Evolutionary conservation across 2,888 invertebrate genomes (phyloP), one percentile per base, ranked within the genome.

Genomic region (Meteorus cinctellus): DNA sequence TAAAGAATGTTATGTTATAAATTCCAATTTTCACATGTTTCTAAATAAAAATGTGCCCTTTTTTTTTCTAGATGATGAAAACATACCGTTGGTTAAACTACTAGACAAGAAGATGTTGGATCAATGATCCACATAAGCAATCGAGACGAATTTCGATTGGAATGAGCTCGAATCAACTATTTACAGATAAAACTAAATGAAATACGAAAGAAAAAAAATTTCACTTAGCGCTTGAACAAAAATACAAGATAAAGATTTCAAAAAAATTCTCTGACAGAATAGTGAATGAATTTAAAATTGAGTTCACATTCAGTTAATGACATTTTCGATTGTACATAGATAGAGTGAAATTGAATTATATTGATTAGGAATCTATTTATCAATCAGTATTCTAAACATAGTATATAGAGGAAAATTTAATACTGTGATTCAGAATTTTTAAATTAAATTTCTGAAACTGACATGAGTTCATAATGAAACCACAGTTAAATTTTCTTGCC

Each of bases 381-480:
- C 1, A 24, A 55, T 19, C 55, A 55, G 55, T 55, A 55, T 55
- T 55, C n/a, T 2, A 55, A 8, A 19, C n/a, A 55, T 24, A 55
- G 10, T 19, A 19, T 55, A 16, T 51, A 45, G 16, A 45, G 16
- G 16, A 45, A 14, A 45, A 45, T 45, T 12, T 14, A 3, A 45
- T 45, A 45, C 45, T 45, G 45, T 45, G 45, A 45, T 45, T 45
- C 45, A 45, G 48, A 48, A n/a, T 16, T 48, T 55, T 55, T 55
- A 8, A 19, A 19, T 6, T 8, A 5, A 55, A 55, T 19, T 55
- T 55, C 19, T 55, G 19, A 55, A 19, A 19, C 19, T 55, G 10
- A 19, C 19, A 55, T 2, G 8, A 19, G 5, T 55, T 8, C n/a
- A 19, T 8, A 55, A 55, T 19, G 10, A 55, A 4, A 19, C 55